Base-by-base conservation (phyloP, 2,888 invertebrate species). In the Eubasilissa splendida region DNA sequence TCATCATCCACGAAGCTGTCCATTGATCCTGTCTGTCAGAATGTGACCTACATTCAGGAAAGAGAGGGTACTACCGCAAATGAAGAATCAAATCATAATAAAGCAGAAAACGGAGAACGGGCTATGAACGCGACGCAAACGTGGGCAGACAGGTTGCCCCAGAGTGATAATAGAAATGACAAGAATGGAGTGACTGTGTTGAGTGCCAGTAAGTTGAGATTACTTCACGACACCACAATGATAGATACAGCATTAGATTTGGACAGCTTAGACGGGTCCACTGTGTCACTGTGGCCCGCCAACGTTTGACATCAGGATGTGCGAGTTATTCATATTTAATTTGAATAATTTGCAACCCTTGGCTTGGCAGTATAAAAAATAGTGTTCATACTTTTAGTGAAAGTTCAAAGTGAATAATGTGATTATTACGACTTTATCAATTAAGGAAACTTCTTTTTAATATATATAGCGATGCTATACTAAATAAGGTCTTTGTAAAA, bases 171-270 rank as follows among this genome's bases (percentile, higher is more conserved):
- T 86, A 84, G 85, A 86, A 42, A 42, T 42, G 75, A 87, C 87
- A 80, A 88, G 86, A 73, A 87, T 86, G 83, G 85, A 86, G 85
- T 89, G 86, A 85, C 88, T 86, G 87, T 91, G 80, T 91, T 94
- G 85, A 93, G 93, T 86, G 95, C 95, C 81, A 95, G 94, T 87
- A 92, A 95, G 84, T 91, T 96, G 87, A 92, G 94, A 85, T 90
- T 96, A 85, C 91, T 96, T 86, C 96, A 95, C 87, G 96, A 96
- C 90, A 96, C 96, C 80, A 96, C 96, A 76, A 96, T 96, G 96
- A 96, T 96, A 86, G 96, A 96, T 88, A 96, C 96, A 79, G 96
- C 96, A 80, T 91, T 96, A 84, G 96, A 96, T 91, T 92, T 96
- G 86, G 96, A 96, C 89, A 96, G 96, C 85, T 90, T 96, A 85